Evolutionary conservation across 2,888 invertebrate genomes (phyloP), one percentile per base, ranked within the genome.

Genomic region (Endotricha flammealis): DNA sequence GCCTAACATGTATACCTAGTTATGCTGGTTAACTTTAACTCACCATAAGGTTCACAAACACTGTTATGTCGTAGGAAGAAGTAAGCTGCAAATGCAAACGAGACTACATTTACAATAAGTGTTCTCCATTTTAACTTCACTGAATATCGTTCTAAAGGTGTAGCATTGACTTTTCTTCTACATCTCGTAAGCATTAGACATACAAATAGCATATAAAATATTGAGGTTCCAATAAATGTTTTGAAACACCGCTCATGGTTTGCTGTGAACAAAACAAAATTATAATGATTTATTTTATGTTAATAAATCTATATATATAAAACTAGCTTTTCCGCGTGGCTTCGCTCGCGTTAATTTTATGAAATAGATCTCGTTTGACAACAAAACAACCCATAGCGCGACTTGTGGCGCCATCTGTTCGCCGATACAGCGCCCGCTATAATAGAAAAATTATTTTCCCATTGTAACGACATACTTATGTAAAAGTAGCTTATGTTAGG

Each of bases 41-140:
- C 89, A 95, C 97, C 93, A 71, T 95, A 93, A 27, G 96, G 92
- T 87, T 99, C 98, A 82, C 98, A 99, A 50, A 92, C 91, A 12
- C 90, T 89, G 75, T 98, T 98, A 73, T 98, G 98, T 50, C 98
- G 89, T 59, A 95, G 88, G 69, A 96, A 99, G 66, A 94, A 95
- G 73, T 96, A 98, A 31, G 92, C 91, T 23, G 97, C 95, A 51
- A 91, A 74, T 24, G 92, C 68, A 78, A 96, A 94, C 42, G 93
- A 91, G 17, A 88, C 63, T 29, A 95, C 78, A 79, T 97, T 97
- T 31, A 91, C 83, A 25, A 90, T 60, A 62, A 95, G 91, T 41
- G 93, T 87, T 66, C 92, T 89, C 67, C 91, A 89, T 83, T 98
- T 98, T 71, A 91, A 91, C 54, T 89, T 90, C 32, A 95, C 77